These are phyloP conservation scores for Spilarctia lutea DNA, from an alignment of 2,888 invertebrate genomes.

Conservation along the genomic window DNA sequence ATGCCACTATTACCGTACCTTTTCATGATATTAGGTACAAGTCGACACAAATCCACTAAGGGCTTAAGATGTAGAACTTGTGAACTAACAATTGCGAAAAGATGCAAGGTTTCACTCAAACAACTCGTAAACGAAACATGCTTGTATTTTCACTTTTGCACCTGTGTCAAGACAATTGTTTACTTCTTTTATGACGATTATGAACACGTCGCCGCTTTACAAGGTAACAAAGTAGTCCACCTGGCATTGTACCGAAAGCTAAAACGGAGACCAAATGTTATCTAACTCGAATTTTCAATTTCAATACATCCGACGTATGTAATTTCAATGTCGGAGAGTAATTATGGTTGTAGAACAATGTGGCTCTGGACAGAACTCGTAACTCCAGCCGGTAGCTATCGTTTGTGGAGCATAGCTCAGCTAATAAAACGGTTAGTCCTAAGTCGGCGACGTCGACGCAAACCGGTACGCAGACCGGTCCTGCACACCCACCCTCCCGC, in stretches of 20 bases:
- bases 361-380: constrained; percentile 59
- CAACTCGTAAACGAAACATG: constrained; percentile 62
- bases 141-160: constrained; percentile 72
- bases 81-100: constrained; percentile 54
- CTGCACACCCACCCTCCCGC: constrained; percentile 61
- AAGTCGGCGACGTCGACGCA: constrained; percentile 75
- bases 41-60: constrained; percentile 48
- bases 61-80: constrained; percentile 47
- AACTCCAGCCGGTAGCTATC: constrained; percentile 66
- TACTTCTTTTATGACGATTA: constrained; percentile 59
- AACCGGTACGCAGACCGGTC: constrained; percentile 85
- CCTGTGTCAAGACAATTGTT: constrained; percentile 79
- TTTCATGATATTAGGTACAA: constrained; percentile 45
- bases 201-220: constrained; percentile 49
- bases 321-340: constrained; percentile 32
- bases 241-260: constrained; percentile 44
- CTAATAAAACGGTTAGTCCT: constrained; percentile 85
- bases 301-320: constrained; percentile 23
- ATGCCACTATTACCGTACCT: constrained; percentile 51
- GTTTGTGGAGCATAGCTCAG: constrained; percentile 83
- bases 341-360: constrained; percentile 42
- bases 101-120: constrained; percentile 40
- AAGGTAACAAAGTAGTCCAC: constrained; percentile 54
- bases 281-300: constrained; percentile 44
- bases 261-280: constrained; percentile 36